Evolutionary conservation across 2,888 invertebrate species (phyloP).

Genomic region (Tigriopus californicus): DNA sequence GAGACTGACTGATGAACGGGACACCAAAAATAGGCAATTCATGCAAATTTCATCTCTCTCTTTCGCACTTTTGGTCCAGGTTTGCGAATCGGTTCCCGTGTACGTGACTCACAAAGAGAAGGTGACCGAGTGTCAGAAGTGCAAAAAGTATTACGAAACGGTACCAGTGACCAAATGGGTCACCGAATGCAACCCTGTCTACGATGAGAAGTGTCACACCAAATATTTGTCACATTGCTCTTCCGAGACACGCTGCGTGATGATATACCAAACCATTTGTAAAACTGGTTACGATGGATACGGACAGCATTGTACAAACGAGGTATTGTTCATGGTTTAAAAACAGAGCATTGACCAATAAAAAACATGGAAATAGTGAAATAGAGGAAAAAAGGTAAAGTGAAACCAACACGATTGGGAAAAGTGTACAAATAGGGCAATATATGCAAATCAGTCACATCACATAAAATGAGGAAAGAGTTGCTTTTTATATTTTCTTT

Average conservation of each 20-base stretch:
- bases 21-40: background rate
- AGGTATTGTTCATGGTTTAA: too few relatives aligned
- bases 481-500: too few relatives aligned
- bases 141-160: background rate
- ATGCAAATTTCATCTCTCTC: background rate
- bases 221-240: slow-evolving; percentile 1
- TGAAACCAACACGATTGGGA: too few relatives aligned
- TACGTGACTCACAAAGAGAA: background rate
- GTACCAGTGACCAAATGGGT: slow-evolving; percentile 1
- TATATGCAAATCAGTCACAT: too few relatives aligned
- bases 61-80: background rate
- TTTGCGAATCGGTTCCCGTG: background rate
- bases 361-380: too few relatives aligned
- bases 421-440: too few relatives aligned
- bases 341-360: too few relatives aligned
- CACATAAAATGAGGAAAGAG: too few relatives aligned
- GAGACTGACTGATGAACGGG: background rate
- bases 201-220: slow-evolving; percentile 12
- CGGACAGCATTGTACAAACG: background rate
- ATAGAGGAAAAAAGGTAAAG: too few relatives aligned
- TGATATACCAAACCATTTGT: slow-evolving; percentile 3
- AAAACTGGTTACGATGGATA: slow-evolving; percentile 1
- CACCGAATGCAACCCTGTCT: slow-evolving; percentile 14
- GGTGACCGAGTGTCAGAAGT: background rate
- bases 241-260: background rate